phyloP scores from a whole-genome alignment of 1,140 invertebrate genomes.

The Zophobas atratus region DNA sequence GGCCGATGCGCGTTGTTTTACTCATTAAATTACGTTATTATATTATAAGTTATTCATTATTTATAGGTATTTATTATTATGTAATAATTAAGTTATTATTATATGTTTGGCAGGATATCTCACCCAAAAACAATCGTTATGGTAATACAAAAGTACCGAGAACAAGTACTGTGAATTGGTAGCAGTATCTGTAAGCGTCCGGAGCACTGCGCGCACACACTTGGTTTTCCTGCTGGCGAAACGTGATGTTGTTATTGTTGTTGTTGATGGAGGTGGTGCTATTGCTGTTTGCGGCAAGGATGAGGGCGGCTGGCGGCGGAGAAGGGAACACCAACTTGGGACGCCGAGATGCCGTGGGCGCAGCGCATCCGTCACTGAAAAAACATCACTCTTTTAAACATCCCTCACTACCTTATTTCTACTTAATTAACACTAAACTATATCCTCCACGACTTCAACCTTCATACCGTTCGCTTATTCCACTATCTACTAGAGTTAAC shows the following conservation, averaged over 20 bases:
- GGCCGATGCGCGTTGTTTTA: conserved; percentile 53
- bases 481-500: too few relatives aligned
- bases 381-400: conserved; percentile 42
- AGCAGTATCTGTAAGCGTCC: conserved; percentile 65
- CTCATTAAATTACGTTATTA: conserved; percentile 59
- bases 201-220: conserved; percentile 66
- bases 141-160: conserved; percentile 65
- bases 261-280: conserved; percentile 25
- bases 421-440: too few relatives aligned
- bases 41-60: conserved; percentile 56
- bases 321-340: conserved; percentile 46
- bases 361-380: conserved; percentile 68
- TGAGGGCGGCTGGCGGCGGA: conserved; percentile 55
- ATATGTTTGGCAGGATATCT: conserved; percentile 68
- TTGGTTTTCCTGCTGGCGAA: conserved; percentile 48
- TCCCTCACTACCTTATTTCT: not conserved
- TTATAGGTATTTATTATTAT: conserved; percentile 63
- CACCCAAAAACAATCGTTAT: conserved; percentile 66
- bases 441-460: too few relatives aligned
- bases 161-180: conserved; percentile 65
- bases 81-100: conserved; percentile 61
- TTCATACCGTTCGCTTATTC: too few relatives aligned
- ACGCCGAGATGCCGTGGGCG: conserved; percentile 62
- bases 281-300: conserved; percentile 39
- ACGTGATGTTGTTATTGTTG: not conserved